Evolutionary conservation across 2,113 vertebrate genomes (phyloP), one percentile per base, ranked within the genome.

Genomic region (Pontoporia blainvillei): DNA sequence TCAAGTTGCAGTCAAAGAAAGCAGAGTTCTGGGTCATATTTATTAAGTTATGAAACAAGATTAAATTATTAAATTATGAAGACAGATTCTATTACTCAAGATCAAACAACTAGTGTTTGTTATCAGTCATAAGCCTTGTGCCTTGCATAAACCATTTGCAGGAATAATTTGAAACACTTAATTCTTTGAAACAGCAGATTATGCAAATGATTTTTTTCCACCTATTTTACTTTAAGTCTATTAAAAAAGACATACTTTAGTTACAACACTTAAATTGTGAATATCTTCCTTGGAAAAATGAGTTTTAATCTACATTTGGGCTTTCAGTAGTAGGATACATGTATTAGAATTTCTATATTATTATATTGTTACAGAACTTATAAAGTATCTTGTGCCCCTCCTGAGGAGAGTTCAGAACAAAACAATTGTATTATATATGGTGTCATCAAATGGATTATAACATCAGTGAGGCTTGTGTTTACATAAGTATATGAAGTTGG

Each of bases 11-110:
- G 11, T n/a, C 39, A n/a, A 69, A 41, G 20, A 96, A 52, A 78
- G 20, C 57, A 27, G 25, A 44, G 49, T 59, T 17, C 20, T 59
- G 5, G 17, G 31, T 89, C 69, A 82, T 87, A 79, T 89, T n/a
- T 76, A 54, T 83, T 94, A 88, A 79, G 44, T 84, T 86, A 27
- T 27, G 20, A 95, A 39, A 52, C 14, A 83, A 59, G 34, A 61
- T 81, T 85, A 21, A 75, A 57, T 92, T 88, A 91, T 78, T 96
- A 83, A 66, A 92, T 84, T 61, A n/a, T 62, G 17, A 59, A 95
- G 46, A 72, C 10, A 72, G 46, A 76, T 76, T 86, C 3, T 87
- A 39, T 76, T 86, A 93, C 85, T 97, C 18, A 90, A 91, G 57
- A 78, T 71, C 44, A 84, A 92, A 72, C 9, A 31, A 29, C 14